Base-by-base conservation (phyloP, 2,113 vertebrate genomes). In the Salvelinus namaycush region DNA sequence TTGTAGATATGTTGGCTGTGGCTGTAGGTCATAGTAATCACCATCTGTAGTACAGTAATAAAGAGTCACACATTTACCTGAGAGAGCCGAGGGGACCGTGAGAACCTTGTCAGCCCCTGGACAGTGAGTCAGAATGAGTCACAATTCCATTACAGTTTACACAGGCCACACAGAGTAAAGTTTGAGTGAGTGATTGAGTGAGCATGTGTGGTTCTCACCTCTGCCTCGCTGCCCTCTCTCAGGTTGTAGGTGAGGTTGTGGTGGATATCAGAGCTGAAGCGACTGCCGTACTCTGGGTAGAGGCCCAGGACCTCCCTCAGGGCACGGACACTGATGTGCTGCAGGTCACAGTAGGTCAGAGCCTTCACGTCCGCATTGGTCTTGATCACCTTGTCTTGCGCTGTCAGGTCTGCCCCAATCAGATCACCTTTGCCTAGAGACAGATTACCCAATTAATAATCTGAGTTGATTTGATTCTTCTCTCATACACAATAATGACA, bases 211-310 rank as follows among this genome's bases (percentile, higher is more conserved):
- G 49, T 22, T 90, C 95, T 87, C 93, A 97, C 96, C 81, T 94
- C 90, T 70, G 89, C 84, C 77, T 95, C 92, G 66, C 94, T 94
- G 86, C 95, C 95, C 87, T 96, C 96, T 77, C 94, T 94, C 85
- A 99, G 89, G 90, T 99, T 99, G 94, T 98, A 98, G 79, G 97
- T 99, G 84, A 99, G 94, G 90, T 95, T 97, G 81, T 95, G 94
- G 84, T 95, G 95, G 84, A 99, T 95, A 85, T 98, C 95, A 0
- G 91, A 93, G 26, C 87, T 94, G 90, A 99, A 98, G 24, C 95
- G 94, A 86, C 89, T 93, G 78, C 94, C 91, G 0, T 98, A 98
- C 84, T 99, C 97, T 0, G 97, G 97, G 78, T 99, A 99, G 67
- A 99, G 94, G 26, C 90, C 90, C 18, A 99, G 93, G 80, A 99